Percentiles rank a stretch among this genome's conserved stretches.
These are phyloP conservation scores for Hoplodrina blanda DNA, from an alignment of 2,888 invertebrate genomes.

Conservation along the genomic window DNA sequence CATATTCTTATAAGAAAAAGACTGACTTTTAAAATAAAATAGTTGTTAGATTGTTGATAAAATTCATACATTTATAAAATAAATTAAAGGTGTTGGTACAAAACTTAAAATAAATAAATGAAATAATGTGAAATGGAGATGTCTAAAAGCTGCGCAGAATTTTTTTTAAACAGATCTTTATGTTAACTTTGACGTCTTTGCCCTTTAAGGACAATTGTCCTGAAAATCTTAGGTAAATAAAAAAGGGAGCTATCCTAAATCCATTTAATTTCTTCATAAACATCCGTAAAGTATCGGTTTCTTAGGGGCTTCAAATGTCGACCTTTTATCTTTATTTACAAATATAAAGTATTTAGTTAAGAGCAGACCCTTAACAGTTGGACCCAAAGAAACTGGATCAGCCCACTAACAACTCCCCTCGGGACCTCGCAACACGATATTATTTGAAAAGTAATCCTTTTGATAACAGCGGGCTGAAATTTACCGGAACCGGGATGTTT, in stretches of 20 bases:
- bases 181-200: too few species aligned
- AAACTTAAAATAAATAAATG: too few species aligned
- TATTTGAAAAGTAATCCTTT: conserved; percentile 65
- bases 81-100: too few species aligned
- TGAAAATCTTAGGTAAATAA: not conserved
- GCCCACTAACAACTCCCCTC: conserved; percentile 51
- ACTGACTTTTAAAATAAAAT: too few species aligned
- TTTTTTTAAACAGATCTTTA: too few species aligned
- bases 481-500: conserved; percentile 27
- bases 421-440: conserved; percentile 57
- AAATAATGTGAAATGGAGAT: too few species aligned
- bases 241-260: not conserved
- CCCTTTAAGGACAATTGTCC: not conserved
- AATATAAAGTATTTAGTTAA: conserved; percentile 41
- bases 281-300: conserved; percentile 14
- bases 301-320: not conserved
- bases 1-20: too few species aligned
- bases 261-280: conserved; percentile 13
- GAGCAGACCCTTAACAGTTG: conserved; percentile 34
- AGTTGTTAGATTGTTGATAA: too few species aligned
- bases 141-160: too few species aligned
- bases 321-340: conserved; percentile 46
- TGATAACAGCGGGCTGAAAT: conserved; percentile 42
- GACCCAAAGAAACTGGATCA: conserved; percentile 56
- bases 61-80: too few species aligned